These are phyloP conservation scores for Montipora foliosa DNA, from an alignment of 64 coral and sea anemone genomes.

Conservation along the genomic window DNA sequence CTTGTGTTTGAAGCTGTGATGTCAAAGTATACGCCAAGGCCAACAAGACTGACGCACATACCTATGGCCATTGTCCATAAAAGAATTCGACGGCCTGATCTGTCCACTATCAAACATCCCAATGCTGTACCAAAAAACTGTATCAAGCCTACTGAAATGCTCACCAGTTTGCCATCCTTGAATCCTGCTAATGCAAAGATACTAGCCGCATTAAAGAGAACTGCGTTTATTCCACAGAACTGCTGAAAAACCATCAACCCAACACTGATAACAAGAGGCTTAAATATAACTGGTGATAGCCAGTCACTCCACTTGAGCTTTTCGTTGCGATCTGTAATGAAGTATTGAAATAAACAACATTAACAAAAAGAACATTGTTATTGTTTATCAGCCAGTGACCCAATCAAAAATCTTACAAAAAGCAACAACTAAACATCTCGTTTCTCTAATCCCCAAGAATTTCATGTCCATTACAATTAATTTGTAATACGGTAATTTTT, in stretches of 20 bases:
- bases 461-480: too few species aligned
- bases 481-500: too few species aligned
- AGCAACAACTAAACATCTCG: too few species aligned
- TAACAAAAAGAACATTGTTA: neutral
- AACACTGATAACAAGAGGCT: slow-evolving; percentile 78
- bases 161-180: slow-evolving; percentile 72
- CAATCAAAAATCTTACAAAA: too few species aligned
- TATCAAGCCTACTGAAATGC: slow-evolving; percentile 69
- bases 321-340: slow-evolving; percentile 62
- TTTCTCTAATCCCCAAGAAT: too few species aligned
- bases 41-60: slow-evolving; percentile 76
- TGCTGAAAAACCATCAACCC: slow-evolving; percentile 85
- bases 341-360: neutral
- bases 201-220: slow-evolving; percentile 77
- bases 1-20: slow-evolving; percentile 40
- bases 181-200: slow-evolving; percentile 86
- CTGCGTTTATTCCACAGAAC: slow-evolving; percentile 77
- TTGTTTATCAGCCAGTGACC: too few species aligned
- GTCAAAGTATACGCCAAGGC: slow-evolving; percentile 79
- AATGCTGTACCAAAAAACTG: slow-evolving; percentile 83
- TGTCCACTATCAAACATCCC: slow-evolving; percentile 83
- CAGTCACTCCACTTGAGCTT: slow-evolving; percentile 54
- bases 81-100: slow-evolving; percentile 80
- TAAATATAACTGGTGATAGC: slow-evolving; percentile 56
- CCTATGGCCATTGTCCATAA: slow-evolving; percentile 56